Base-by-base conservation (phyloP, 2,797 vertebrate genomes). In the Momotus momota region DNA sequence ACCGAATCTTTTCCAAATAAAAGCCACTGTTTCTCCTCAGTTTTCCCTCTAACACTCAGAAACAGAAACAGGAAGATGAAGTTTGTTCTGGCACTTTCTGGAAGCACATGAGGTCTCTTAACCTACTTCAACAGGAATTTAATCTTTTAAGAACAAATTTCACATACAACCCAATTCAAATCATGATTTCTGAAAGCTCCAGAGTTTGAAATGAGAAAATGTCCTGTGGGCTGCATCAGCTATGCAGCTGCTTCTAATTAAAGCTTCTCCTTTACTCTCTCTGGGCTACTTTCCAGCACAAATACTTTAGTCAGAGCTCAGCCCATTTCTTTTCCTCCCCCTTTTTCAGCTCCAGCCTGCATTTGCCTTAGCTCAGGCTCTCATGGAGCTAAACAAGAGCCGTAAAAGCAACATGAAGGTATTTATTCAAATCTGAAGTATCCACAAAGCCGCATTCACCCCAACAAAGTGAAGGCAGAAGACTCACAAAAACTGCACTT, bases 181-280 rank as follows among this genome's bases (percentile, higher is more conserved):
- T 98, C 96, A 86, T 97, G 95, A 96, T 97, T 97, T 98, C 97
- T 94, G 52, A 97, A 96, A 97, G 96, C 94, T 81, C 74, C 88
- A 98, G 97, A 97, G 97, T 94, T 94, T 97, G 95, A 97, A 97
- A 92, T 49, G 88, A 94, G 97, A 97, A 97, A 96, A 97, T 96
- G 97, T 98, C 97, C 96, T 98, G 98, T 98, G 97, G 98, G 98
- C 98, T 98, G 97, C 96, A 95, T 96, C 92, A 97, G 97, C 91
- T 96, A 97, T 96, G 96, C 98, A 98, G 97, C 97, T 98, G 98
- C 97, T 98, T 97, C 97, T 97, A 97, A 97, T 98, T 98, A 98
- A 97, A 97, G 97, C 97, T 97, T 96, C 98, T 98, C 96, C 97
- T 98, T 97, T 98, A 98, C 98, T 98, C 97, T 97, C 97, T 98